Evolutionary conservation across 2,113 vertebrate genomes (phyloP).

Genomic region (Heptranchias perlo): DNA sequence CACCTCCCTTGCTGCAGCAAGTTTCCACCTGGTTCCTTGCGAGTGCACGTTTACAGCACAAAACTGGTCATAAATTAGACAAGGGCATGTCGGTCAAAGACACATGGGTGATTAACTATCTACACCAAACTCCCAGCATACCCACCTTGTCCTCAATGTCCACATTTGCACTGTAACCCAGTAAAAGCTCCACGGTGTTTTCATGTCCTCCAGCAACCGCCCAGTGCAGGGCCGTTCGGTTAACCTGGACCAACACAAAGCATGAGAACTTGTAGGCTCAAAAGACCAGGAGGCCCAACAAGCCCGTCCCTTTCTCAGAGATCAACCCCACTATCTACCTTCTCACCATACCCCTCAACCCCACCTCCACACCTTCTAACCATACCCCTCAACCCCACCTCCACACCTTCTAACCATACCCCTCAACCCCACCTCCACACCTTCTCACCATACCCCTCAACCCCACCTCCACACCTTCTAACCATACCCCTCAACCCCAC

Average conservation of each 20-base stretch:
- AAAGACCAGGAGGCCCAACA: neutral
- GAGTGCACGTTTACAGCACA: neutral
- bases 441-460: too few relatives aligned
- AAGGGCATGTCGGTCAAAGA: neutral
- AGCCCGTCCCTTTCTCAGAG: neutral
- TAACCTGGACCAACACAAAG: neutral
- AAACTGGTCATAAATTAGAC: neutral
- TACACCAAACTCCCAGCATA: neutral
- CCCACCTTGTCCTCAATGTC: slow-evolving; percentile 17
- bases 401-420: neutral
- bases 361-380: too few relatives aligned
- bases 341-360: too few relatives aligned
- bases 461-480: too few relatives aligned
- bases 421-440: neutral
- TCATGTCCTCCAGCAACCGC: neutral
- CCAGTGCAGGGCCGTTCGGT: neutral
- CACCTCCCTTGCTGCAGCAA: too few relatives aligned
- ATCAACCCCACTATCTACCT: neutral
- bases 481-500: too few relatives aligned
- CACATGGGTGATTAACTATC: neutral
- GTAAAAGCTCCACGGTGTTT: neutral
- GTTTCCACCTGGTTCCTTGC: too few relatives aligned
- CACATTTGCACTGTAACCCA: neutral
- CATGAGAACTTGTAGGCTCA: neutral
- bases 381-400: neutral